Evolutionary conservation across 1,140 invertebrate species (phyloP), one percentile per base, ranked within the genome.

Genomic region (Heliconius hewitsoni): DNA sequence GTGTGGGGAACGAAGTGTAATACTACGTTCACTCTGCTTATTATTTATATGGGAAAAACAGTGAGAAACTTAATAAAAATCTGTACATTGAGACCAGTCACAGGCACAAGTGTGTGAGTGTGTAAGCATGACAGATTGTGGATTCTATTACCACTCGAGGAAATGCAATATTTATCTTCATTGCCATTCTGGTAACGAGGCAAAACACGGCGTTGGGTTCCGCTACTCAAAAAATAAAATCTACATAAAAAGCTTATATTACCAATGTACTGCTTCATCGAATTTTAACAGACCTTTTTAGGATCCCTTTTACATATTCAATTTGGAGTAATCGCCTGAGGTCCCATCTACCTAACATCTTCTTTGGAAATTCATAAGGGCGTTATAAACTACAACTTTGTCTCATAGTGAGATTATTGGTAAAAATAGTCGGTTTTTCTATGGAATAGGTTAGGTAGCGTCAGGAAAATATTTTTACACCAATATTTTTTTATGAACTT

Each of bases 391-490:
- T 76, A 82, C 73, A 79, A 83, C 72, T 73, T 83, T 77, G 80
- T 77, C 80, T 83, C 77, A 81, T 79, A 84, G 80, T 81, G 74
- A 87, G 81, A 87, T 88, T 88, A 88, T 89, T 88, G 85, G 85
- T 80, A 83, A 87, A 86, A 86, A 87, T 85, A 81, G 84, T 84
- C 80, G 81, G 79, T 72, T 78, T 83, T 78, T 80, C 73, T 79
- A 70, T 81, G 78, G 84, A 78, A 83, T 85, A 84, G 77, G 74
- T 81, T 46, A 79, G n/a, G 86, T 86, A 89, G 23, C 42, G 84
- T 79, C 73, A 46, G 82, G 81, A 86, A 50, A 84, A 78, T 71
- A 39, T 71, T 9, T 71, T 71, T 71, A 6, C 16, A 19, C 19
- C 18, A 19, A 27, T 8, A 71, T 13, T 39, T 71, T 16, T 66